Conservation (phyloP, 2,113 vertebrate genomes). For the Copsychus sechellarum region DNA sequence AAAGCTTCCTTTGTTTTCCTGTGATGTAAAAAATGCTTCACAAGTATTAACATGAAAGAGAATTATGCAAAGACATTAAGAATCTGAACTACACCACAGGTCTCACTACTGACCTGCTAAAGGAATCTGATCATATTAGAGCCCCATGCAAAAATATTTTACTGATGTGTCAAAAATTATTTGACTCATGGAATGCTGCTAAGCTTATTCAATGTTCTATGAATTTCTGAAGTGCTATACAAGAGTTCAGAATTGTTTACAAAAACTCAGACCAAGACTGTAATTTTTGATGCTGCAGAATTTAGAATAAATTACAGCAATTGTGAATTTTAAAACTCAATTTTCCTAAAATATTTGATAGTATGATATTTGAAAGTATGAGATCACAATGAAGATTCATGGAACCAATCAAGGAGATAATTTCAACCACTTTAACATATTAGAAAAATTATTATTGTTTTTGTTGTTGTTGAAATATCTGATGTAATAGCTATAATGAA, state of each 20-base stretch:
- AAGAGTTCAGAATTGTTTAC: not conserved
- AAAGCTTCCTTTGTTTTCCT: not conserved
- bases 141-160: not conserved
- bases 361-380: not conserved
- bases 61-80: not conserved
- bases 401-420: not conserved
- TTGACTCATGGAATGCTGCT: not conserved
- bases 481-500: not conserved
- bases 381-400: not conserved
- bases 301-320: not conserved
- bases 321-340: not conserved
- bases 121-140: not conserved
- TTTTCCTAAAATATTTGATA: not conserved
- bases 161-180: not conserved
- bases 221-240: not conserved
- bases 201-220: not conserved
- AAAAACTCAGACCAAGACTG: not conserved
- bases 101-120: not conserved
- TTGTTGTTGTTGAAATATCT: not conserved
- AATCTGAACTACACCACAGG: not conserved
- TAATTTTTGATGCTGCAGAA: not conserved
- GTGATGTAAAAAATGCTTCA: not conserved
- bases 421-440: not conserved
- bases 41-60: not conserved
- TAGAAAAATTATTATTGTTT: not conserved